These are phyloP conservation scores for Podiceps cristatus DNA, from an alignment of 2,113 vertebrate genomes.

Conservation along the genomic window DNA sequence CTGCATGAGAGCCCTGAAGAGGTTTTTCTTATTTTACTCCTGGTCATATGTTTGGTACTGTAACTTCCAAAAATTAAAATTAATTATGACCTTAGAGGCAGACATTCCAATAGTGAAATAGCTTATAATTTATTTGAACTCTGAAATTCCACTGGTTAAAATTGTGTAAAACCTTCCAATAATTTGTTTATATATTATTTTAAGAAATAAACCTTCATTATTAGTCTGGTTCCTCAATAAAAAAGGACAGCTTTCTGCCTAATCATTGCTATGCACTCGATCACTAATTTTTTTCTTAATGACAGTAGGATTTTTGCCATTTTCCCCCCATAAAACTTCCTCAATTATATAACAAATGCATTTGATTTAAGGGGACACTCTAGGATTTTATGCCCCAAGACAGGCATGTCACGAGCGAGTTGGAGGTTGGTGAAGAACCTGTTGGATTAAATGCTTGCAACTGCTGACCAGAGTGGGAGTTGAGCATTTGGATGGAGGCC, in stretches of 20 bases:
- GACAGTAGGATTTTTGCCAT: not conserved
- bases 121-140: slow-evolving; percentile 21
- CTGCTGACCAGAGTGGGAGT: slow-evolving; percentile 22
- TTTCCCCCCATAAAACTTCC: slow-evolving; percentile 8
- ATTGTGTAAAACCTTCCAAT: slow-evolving; percentile 6
- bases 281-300: slow-evolving; percentile 13
- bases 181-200: slow-evolving; percentile 21
- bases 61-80: slow-evolving; percentile 4
- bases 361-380: slow-evolving; percentile 1
- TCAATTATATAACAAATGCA: not conserved
- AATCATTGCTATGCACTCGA: not conserved
- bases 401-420: not conserved
- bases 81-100: slow-evolving; percentile 18
- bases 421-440: slow-evolving; percentile 11
- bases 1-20: not conserved
- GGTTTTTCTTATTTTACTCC: not conserved
- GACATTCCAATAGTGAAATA: not conserved
- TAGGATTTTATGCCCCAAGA: slow-evolving; percentile 28
- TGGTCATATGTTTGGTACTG: not conserved
- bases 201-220: not conserved
- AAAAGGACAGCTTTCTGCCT: not conserved
- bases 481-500: not conserved
- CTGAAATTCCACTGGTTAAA: not conserved
- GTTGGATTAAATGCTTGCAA: slow-evolving; percentile 18
- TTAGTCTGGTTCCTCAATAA: slow-evolving; percentile 12